Percentiles rank a stretch among this genome's conserved stretches.
Evolutionary conservation across 2,113 vertebrate species (phyloP).

Genomic region (Pungitius pungitius): DNA sequence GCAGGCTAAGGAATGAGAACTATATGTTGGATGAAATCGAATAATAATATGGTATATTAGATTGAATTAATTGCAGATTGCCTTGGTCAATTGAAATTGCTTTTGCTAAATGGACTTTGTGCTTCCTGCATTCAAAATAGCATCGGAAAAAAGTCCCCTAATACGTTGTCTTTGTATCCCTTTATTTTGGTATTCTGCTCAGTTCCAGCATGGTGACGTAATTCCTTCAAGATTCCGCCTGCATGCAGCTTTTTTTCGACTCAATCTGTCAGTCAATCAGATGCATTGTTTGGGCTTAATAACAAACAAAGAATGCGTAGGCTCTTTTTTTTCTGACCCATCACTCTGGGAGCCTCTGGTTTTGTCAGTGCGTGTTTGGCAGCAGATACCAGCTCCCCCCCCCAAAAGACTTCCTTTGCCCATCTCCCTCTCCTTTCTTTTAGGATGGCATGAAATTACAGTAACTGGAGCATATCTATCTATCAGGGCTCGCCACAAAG

Average conservation of each 20-base stretch:
- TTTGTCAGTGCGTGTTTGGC: background rate
- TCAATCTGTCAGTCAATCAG: slow-evolving; percentile 69
- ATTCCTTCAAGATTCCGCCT: slow-evolving; percentile 29
- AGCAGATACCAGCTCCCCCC: slow-evolving; percentile 2
- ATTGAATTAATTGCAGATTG: slow-evolving; percentile 32
- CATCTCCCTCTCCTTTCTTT: background rate
- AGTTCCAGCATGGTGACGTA: slow-evolving; percentile 20
- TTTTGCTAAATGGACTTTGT: slow-evolving; percentile 16
- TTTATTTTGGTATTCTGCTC: slow-evolving; percentile 31
- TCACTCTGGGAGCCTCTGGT: slow-evolving; percentile 29
- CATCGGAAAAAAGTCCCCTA: background rate
- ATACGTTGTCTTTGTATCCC: background rate
- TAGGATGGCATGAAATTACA: slow-evolving; percentile 36
- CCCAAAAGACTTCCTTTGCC: background rate
- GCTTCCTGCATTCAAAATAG: slow-evolving; percentile 14
- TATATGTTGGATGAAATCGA: background rate
- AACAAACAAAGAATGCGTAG: slow-evolving; percentile 38
- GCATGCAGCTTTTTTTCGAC: slow-evolving; percentile 34
- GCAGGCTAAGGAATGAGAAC: background rate
- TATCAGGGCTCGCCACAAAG: slow-evolving; percentile 57
- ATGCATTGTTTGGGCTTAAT: slow-evolving; percentile 39
- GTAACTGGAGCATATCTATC: slow-evolving; percentile 65
- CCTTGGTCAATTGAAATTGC: slow-evolving; percentile 39
- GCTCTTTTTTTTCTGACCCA: slow-evolving; percentile 43
- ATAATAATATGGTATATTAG: slow-evolving; percentile 10